Percentiles rank a stretch among this genome's conserved stretches.
Evolutionary conservation across 2,888 invertebrate species (phyloP).

Genomic region (Trilocha varians): DNA sequence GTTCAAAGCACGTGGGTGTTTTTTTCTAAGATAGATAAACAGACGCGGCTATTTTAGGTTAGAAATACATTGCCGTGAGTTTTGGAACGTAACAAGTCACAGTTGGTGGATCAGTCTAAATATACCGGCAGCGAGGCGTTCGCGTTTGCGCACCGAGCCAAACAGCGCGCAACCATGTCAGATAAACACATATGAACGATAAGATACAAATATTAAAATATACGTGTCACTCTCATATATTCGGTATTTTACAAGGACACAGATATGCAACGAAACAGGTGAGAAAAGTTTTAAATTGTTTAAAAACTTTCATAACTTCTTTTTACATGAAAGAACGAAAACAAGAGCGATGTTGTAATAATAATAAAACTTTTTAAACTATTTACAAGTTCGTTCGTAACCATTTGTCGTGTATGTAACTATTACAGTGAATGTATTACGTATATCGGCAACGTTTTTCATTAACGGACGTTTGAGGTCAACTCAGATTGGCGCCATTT

Average conservation of each 20-base stretch:
- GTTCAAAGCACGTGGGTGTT: conserved; percentile 9
- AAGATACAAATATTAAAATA: conserved; percentile 52
- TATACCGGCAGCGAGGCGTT: conserved; percentile 48
- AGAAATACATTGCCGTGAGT: conserved; percentile 25
- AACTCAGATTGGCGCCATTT: conserved; percentile 8
- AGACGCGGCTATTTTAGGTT: conserved; percentile 31
- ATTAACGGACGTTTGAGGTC: conserved; percentile 21
- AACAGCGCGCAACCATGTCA: conserved; percentile 38
- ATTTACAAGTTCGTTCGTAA: conserved; percentile 35
- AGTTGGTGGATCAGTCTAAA: conserved; percentile 64
- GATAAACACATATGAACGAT: conserved; percentile 53
- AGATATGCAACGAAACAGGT: conserved; percentile 62
- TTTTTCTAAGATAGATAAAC: conserved; percentile 14
- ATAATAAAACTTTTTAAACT: conserved; percentile 50
- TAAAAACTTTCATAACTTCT: conserved; percentile 32
- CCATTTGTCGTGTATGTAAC: conserved; percentile 23
- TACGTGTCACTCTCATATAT: conserved; percentile 33
- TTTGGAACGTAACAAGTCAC: conserved; percentile 50
- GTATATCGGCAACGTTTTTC: conserved; percentile 33
- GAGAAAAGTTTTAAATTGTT: conserved; percentile 39
- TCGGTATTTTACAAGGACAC: conserved; percentile 31
- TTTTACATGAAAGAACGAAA: conserved; percentile 23
- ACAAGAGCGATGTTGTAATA: conserved; percentile 32
- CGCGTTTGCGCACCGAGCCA: conserved; percentile 52
- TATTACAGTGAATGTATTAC: conserved; percentile 16